Evolutionary conservation across 1,140 invertebrate genomes (phyloP).

Genomic region (Rhagoletis pomonella): DNA sequence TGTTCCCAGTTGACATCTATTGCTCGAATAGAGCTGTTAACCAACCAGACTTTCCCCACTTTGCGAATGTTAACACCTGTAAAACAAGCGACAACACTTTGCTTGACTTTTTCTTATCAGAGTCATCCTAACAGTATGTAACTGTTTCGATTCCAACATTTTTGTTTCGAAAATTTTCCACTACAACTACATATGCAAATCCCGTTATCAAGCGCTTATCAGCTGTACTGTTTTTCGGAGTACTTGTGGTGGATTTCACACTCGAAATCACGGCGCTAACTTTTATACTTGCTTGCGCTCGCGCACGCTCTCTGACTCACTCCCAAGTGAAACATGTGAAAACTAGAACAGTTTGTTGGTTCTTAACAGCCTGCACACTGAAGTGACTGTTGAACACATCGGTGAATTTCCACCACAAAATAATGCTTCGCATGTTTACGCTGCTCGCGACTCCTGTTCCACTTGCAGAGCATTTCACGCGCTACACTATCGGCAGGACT

Average conservation of each 20-base stretch:
- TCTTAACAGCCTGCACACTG: neutral
- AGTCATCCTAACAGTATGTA: neutral
- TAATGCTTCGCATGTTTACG: neutral
- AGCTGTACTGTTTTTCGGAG: slow-evolving; percentile 19
- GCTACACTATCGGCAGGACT: neutral
- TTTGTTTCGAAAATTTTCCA: neutral
- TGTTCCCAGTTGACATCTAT: too few relatives aligned
- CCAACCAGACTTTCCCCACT: neutral
- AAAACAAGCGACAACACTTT: neutral
- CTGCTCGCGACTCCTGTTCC: neutral
- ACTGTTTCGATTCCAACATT: neutral
- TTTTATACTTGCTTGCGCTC: neutral
- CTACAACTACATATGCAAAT: neutral
- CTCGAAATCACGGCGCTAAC: neutral
- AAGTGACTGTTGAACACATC: neutral
- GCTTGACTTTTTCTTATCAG: neutral
- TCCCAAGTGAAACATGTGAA: neutral
- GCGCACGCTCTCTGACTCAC: neutral
- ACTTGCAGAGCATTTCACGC: neutral
- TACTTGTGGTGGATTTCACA: neutral
- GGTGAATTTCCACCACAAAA: neutral
- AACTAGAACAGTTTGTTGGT: neutral
- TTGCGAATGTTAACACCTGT: neutral
- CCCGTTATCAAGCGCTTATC: slow-evolving; percentile 27
- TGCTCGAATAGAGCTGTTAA: neutral